Percentiles rank a stretch among this genome's conserved stretches.
Conservation (phyloP, 2,797 vertebrate species). For the Lepilemur ruficaudatus region DNA sequence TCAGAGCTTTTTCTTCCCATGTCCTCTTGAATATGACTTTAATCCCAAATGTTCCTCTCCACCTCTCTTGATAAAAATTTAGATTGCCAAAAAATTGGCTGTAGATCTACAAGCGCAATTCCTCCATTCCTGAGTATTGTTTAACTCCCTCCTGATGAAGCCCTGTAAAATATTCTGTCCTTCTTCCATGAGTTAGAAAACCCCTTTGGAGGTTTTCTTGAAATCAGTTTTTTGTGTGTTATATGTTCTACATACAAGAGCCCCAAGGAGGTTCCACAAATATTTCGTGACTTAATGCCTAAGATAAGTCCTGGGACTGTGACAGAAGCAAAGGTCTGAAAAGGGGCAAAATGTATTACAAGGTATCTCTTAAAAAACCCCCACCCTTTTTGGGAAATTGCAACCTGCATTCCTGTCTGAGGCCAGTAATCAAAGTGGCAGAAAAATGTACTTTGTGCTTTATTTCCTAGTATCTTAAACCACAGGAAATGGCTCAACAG, state of each 20-base stretch:
- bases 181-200: neutral
- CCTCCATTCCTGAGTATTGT: neutral
- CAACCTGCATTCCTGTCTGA: too few species aligned
- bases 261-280: neutral
- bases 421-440: too few species aligned
- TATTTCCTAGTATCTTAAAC: too few species aligned
- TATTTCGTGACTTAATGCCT: neutral
- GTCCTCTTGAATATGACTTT: neutral
- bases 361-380: too few species aligned
- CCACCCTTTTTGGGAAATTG: too few species aligned
- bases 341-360: too few species aligned
- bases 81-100: neutral
- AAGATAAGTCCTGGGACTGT: neutral
- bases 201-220: fast-evolving
- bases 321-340: too few species aligned
- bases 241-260: neutral
- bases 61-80: neutral
- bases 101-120: neutral
- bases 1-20: neutral
- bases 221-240: neutral
- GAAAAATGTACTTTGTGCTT: too few species aligned
- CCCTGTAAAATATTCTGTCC: fast-evolving
- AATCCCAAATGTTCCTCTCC: neutral
- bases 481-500: too few species aligned
- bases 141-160: neutral